These are phyloP conservation scores for Lissocephala sabroskyi DNA, from an alignment of 2,888 invertebrate genomes.

Conservation along the genomic window DNA sequence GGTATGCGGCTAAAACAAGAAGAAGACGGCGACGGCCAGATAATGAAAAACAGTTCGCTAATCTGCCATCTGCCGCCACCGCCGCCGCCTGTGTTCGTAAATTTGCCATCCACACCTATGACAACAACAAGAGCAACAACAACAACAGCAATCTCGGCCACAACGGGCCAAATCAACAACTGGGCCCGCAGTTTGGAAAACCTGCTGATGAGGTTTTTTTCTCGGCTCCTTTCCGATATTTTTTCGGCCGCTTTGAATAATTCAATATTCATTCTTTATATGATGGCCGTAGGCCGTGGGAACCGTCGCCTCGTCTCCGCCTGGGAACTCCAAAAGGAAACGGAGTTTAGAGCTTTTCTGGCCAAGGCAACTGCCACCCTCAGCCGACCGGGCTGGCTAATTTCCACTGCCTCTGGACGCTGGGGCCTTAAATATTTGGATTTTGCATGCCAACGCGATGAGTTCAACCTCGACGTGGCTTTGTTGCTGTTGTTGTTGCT, in stretches of 20 bases:
- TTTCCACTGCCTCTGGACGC: constrained; percentile 2
- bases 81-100: constrained; percentile 4
- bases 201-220: no score
- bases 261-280: constrained; percentile 2
- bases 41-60: constrained; percentile 1
- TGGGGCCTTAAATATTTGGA: constrained; percentile 53
- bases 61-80: constrained; percentile 4
- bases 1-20: no score
- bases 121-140: neutral
- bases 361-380: no score
- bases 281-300: constrained; percentile 1
- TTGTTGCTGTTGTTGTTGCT: constrained; percentile 13
- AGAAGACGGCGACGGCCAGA: neutral
- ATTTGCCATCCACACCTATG: neutral
- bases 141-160: no score
- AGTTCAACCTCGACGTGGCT: constrained; percentile 40
- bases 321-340: no score
- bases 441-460: constrained; percentile 60
- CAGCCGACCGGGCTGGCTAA: no score
- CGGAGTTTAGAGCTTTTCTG: no score
- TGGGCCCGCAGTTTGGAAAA: no score
- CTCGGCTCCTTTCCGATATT: no score
- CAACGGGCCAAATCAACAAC: no score
- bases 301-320: no score
- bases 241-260: neutral